These are phyloP conservation scores for Listronotus bonariensis DNA, from an alignment of 1,140 invertebrate genomes.

Conservation along the genomic window DNA sequence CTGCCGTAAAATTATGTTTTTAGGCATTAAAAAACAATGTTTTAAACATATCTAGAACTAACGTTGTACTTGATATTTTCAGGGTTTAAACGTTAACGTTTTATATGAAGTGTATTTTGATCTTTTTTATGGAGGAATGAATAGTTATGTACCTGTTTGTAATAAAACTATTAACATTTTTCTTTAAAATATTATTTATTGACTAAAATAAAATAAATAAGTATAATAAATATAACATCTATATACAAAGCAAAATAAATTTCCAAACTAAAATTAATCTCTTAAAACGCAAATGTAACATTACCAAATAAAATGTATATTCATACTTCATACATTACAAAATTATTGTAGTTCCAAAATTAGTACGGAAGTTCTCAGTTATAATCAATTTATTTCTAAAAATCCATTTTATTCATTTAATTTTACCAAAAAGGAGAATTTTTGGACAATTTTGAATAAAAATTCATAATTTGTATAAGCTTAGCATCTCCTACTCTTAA, in stretches of 20 bases:
- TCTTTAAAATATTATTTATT: neutral
- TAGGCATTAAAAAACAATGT: too few species aligned
- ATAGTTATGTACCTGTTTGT: too few species aligned
- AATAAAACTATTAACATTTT: neutral
- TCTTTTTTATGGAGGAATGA: neutral
- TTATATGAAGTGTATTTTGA: neutral
- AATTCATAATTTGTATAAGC: too few species aligned
- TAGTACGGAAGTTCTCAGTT: too few species aligned
- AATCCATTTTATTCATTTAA: too few species aligned
- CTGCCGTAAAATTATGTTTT: too few species aligned
- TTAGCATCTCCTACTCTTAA: neutral
- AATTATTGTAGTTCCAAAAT: neutral
- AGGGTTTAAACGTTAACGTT: too few species aligned
- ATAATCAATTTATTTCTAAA: too few species aligned
- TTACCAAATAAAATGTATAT: neutral
- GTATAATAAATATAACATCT: constrained; percentile 5
- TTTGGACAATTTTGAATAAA: too few species aligned
- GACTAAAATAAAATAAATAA: constrained; percentile 10
- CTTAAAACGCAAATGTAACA: neutral
- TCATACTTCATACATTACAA: neutral
- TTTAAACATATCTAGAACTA: too few species aligned
- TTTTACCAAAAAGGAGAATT: too few species aligned
- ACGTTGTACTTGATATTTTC: neutral
- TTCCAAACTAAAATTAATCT: neutral
- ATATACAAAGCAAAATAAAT: constrained; percentile 12